Percentiles rank a stretch among this genome's conserved stretches.
These are phyloP conservation scores for Cossypha heuglini DNA, from an alignment of 2,797 vertebrate genomes.

Conservation along the genomic window DNA sequence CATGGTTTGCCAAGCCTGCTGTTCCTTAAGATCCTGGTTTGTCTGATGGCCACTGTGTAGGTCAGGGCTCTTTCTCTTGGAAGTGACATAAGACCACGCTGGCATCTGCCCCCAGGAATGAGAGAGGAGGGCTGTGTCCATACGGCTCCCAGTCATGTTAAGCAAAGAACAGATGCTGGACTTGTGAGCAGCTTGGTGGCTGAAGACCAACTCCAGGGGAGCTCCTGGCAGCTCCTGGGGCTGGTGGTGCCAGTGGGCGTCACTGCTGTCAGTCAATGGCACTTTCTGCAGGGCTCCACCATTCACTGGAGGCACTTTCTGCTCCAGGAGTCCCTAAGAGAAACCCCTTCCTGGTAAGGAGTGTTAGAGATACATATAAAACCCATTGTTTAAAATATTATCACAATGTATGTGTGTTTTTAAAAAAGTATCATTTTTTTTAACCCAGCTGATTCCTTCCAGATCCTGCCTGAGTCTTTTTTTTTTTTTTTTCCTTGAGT, in stretches of 20 bases:
- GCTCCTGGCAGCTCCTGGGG: conserved; percentile 51
- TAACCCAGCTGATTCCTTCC: neutral
- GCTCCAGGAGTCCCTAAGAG: conserved; percentile 8
- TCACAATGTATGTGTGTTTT: neutral
- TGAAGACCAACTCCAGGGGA: conserved; percentile 53
- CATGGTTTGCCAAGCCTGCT: neutral
- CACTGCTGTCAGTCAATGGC: conserved; percentile 52
- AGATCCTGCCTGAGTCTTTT: neutral
- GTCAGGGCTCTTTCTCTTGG: conserved; percentile 47
- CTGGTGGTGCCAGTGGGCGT: neutral
- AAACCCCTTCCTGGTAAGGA: neutral
- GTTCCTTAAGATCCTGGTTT: neutral
- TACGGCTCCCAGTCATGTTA: conserved; percentile 58
- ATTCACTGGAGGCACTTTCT: conserved; percentile 1
- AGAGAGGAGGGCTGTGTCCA: conserved; percentile 54
- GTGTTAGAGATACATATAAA: neutral
- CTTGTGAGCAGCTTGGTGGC: conserved; percentile 55
- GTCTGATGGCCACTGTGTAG: neutral
- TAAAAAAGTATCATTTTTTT: neutral
- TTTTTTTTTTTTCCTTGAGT: neutral
- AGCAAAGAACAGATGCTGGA: conserved; percentile 64
- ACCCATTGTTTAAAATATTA: neutral
- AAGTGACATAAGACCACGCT: conserved; percentile 37
- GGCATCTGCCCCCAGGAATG: conserved; percentile 58
- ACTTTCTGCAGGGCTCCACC: neutral